Base-by-base conservation (phyloP, 1,140 invertebrate species). In the Zaprionus africanus region DNA sequence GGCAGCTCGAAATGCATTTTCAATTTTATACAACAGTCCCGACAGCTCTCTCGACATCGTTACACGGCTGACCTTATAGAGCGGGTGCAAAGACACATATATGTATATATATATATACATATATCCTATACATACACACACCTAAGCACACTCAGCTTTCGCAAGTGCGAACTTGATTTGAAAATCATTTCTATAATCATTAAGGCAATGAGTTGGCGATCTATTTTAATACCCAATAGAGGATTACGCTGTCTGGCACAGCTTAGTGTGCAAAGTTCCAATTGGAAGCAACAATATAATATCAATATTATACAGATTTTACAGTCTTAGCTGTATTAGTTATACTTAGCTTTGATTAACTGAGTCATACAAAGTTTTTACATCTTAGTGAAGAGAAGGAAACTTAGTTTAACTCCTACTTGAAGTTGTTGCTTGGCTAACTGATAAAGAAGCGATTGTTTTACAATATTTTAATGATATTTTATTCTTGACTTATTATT, bases 1-100 rank as follows among this genome's bases (percentile, higher is more conserved):
- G 85, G 78, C 81, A 85, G 72, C 65, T 84, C 71, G 64, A 76
- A 71, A 79, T 76, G 66, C 74, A 62, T 88, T 80, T 87, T 87
- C 84, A 88, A 87, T 87, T 88, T 80, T 22, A 75, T 58, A 58
- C 63, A 81, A 51, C 46, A 51, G 19, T 51, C 46, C 46, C 75
- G 66, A 67, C 24, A 71, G 22, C 22, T 34, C 31, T 73, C 78
- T 70, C 81, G 68, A 51, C 63, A 56, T 64, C 62, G 63, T 63
- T 78, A 31, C 22, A 51, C 68, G 22, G 22, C 38, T 70, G 72
- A 70, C 72, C 72, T 70, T 63, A 74, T 70, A 36, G 49, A 41
- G 64, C 57, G 38, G 34, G 17, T 13, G 36, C 26, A 56, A 17
- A 53, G 31, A 64, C 28, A 64, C 41, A 31, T 9, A 31, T 7